phyloP scores from a whole-genome alignment of 2,888 invertebrate genomes.

The Phalera bucephala region DNA sequence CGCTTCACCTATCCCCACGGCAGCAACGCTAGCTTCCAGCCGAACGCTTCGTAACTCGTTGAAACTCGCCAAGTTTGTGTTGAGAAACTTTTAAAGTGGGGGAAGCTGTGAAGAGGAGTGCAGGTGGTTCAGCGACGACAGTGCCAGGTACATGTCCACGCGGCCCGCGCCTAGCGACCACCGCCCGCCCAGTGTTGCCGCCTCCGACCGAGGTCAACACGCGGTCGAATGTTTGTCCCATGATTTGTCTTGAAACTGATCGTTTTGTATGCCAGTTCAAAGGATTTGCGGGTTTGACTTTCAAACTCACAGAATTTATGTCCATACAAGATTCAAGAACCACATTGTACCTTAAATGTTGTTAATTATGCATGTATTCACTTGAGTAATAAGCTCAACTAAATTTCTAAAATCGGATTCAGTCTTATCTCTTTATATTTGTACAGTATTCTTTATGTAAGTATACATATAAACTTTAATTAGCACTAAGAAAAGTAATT shows the following conservation, averaged over 20 bases:
- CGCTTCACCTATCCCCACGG: slow-evolving; percentile 64
- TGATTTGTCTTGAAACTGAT: slow-evolving; percentile 18
- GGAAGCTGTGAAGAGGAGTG: slow-evolving; percentile 60
- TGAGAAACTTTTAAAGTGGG: slow-evolving; percentile 56
- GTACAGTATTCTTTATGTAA: no score
- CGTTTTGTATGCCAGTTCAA: slow-evolving; percentile 8
- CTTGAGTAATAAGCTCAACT: no score
- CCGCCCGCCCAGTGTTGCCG: slow-evolving; percentile 48
- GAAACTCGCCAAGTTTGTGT: slow-evolving; percentile 57
- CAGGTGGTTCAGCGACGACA: slow-evolving; percentile 60
- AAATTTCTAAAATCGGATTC: no score
- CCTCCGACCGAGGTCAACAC: slow-evolving; percentile 49
- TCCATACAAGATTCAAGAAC: no score
- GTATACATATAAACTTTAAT: no score
- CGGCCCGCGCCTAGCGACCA: slow-evolving; percentile 28
- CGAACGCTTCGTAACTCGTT: slow-evolving; percentile 55
- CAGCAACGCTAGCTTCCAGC: slow-evolving; percentile 67
- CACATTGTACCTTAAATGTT: no score
- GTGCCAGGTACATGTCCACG: slow-evolving; percentile 67
- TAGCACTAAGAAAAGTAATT: no score
- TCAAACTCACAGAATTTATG: neutral
- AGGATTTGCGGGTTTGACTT: neutral
- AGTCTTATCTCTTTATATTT: no score
- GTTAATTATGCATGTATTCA: no score
- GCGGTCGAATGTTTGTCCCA: slow-evolving; percentile 34